phyloP scores from a whole-genome alignment of 1,140 invertebrate species.

The Episyrphus balteatus region DNA sequence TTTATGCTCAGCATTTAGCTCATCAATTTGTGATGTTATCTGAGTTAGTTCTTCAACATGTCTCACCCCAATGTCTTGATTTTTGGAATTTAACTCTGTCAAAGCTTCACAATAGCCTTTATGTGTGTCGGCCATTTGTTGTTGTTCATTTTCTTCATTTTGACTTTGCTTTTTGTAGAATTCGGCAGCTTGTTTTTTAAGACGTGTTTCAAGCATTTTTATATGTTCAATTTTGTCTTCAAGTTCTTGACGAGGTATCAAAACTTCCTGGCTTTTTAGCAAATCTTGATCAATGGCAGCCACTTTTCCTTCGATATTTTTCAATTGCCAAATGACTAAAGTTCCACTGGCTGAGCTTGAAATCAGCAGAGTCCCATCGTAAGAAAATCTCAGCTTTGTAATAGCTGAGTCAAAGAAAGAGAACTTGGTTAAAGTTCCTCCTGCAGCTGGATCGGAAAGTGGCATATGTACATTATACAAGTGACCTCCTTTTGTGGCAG shows the following conservation, averaged over 20 bases:
- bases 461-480: conserved; percentile 69
- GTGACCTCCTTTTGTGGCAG: conserved; percentile 57
- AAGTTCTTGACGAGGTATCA: conserved; percentile 53
- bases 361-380: conserved; percentile 67
- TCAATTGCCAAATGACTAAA: conserved; percentile 74
- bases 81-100: conserved; percentile 59
- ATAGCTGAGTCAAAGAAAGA: conserved; percentile 34
- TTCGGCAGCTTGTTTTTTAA: conserved; percentile 61
- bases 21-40: conserved; percentile 54
- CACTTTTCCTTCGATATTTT: conserved; percentile 58
- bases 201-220: conserved; percentile 48
- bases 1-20: conserved; percentile 57
- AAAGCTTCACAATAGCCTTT: conserved; percentile 55
- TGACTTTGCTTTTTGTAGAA: conserved; percentile 59
- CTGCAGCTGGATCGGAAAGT: conserved; percentile 51
- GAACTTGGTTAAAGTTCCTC: conserved; percentile 61
- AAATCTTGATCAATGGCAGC: conserved; percentile 61
- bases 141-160: conserved; percentile 50
- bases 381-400: conserved; percentile 53
- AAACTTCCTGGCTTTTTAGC: conserved; percentile 60
- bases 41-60: conserved; percentile 57
- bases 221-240: conserved; percentile 53
- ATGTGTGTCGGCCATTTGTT: conserved; percentile 55
- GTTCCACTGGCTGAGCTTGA: conserved; percentile 63
- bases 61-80: conserved; percentile 52